A percentile compares a stretch with the other conserved stretches of the same genome.
phyloP scores from a whole-genome alignment of 1,140 invertebrate genomes.

The Mya arenaria region DNA sequence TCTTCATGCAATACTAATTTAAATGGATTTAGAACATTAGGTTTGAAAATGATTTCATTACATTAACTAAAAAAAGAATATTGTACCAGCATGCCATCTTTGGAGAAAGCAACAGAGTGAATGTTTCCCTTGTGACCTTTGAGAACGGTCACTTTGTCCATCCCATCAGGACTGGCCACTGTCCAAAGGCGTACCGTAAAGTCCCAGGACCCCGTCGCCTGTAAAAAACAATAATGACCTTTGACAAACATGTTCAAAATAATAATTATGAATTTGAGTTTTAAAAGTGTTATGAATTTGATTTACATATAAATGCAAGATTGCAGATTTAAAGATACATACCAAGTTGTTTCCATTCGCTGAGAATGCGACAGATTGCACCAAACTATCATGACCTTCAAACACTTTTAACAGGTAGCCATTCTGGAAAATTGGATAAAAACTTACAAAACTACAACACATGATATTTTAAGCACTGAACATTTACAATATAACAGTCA shows the following conservation, averaged over 20 bases:
- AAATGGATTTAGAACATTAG: no score
- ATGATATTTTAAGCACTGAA: no score
- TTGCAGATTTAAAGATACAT: slow-evolving; percentile 51
- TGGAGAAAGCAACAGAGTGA: slow-evolving; percentile 77
- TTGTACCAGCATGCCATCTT: slow-evolving; percentile 78
- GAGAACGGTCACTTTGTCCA: slow-evolving; percentile 65
- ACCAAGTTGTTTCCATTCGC: slow-evolving; percentile 68
- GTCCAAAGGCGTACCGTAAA: slow-evolving; percentile 76
- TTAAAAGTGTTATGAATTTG: background rate
- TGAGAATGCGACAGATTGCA: slow-evolving; percentile 78
- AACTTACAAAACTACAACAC: slow-evolving; percentile 23
- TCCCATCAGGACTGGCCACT: slow-evolving; percentile 50
- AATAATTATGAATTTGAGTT: background rate
- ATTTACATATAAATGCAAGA: background rate
- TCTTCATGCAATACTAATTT: no score
- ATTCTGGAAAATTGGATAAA: slow-evolving; percentile 70
- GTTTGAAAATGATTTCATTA: no score
- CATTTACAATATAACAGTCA: no score
- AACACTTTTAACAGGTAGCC: slow-evolving; percentile 71
- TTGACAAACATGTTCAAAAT: background rate
- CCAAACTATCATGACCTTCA: slow-evolving; percentile 72
- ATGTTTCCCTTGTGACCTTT: slow-evolving; percentile 77
- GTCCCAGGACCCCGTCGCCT: slow-evolving; percentile 80
- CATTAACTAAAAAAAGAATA: no score
- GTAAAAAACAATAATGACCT: background rate